These are phyloP conservation scores for Cyrtodaria siliqua DNA, from an alignment of 2,888 invertebrate genomes.

Conservation along the genomic window DNA sequence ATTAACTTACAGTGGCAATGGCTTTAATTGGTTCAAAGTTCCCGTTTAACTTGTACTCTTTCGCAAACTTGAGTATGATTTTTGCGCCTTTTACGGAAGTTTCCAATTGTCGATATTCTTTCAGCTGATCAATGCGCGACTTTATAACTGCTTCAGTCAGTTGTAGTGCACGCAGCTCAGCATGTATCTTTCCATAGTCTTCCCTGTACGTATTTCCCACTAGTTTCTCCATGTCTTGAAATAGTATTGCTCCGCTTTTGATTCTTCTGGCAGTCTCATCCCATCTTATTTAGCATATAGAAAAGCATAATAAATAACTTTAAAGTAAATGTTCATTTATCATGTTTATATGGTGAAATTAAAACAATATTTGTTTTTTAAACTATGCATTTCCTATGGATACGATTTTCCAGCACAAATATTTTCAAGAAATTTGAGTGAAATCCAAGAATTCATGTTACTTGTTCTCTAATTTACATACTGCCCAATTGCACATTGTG, in stretches of 20 bases:
- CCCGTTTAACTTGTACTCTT: slow-evolving; percentile 48
- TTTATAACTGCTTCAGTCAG: neutral
- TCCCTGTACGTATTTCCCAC: slow-evolving; percentile 19
- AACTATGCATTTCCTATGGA: too few species aligned
- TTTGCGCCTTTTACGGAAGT: slow-evolving; percentile 59
- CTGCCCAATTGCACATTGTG: too few species aligned
- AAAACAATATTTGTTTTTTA: too few species aligned
- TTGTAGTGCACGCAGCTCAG: slow-evolving; percentile 22
- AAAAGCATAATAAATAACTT: too few species aligned
- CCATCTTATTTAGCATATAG: too few species aligned
- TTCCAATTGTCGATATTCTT: slow-evolving; percentile 49
- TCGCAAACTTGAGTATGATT: slow-evolving; percentile 51
- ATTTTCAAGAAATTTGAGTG: too few species aligned
- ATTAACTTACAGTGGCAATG: slow-evolving; percentile 37
- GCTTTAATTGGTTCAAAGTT: slow-evolving; percentile 47
- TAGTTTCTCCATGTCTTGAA: slow-evolving; percentile 19
- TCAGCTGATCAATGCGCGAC: slow-evolving; percentile 55
- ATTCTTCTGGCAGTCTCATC: slow-evolving; percentile 9
- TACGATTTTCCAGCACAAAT: too few species aligned
- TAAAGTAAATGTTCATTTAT: too few species aligned
- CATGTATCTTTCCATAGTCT: slow-evolving; percentile 13
- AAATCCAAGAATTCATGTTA: too few species aligned
- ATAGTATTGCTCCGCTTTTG: slow-evolving; percentile 22
- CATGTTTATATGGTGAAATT: too few species aligned
- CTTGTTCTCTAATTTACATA: too few species aligned